A percentile compares a stretch with the other conserved stretches of the same genome.
Evolutionary conservation across 2,113 vertebrate species (phyloP).

Genomic region (Limnothrissa miodon): DNA sequence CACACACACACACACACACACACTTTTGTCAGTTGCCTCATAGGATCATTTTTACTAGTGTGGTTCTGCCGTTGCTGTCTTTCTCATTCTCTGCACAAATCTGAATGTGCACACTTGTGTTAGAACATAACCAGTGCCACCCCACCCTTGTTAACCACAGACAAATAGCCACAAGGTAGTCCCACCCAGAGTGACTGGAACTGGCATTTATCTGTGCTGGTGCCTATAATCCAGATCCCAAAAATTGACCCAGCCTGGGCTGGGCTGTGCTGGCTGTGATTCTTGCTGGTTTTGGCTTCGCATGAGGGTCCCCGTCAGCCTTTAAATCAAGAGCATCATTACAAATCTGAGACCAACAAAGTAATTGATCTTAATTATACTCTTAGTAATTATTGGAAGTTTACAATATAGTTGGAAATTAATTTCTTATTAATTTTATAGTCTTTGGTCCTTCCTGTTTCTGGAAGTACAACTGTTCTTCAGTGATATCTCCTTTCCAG

Average conservation of each 20-base stretch:
- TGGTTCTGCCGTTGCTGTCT: background rate
- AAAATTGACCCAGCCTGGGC: slow-evolving; percentile 11
- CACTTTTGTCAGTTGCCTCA: background rate
- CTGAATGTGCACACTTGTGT: slow-evolving; percentile 31
- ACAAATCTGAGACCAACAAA: too few relatives aligned
- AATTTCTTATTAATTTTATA: too few relatives aligned
- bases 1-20: background rate
- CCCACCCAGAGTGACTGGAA: slow-evolving; percentile 69
- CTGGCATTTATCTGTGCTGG: slow-evolving; percentile 56
- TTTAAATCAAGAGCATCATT: too few relatives aligned
- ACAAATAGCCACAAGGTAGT: slow-evolving; percentile 58
- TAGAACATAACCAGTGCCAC: slow-evolving; percentile 56
- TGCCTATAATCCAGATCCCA: slow-evolving; percentile 59
- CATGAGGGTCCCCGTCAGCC: background rate
- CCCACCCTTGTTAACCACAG: slow-evolving; percentile 62
- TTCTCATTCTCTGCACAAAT: slow-evolving; percentile 24
- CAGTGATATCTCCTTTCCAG: background rate
- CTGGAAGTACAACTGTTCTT: background rate
- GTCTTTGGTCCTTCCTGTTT: background rate
- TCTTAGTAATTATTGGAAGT: too few relatives aligned
- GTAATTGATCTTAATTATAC: too few relatives aligned
- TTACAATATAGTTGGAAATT: too few relatives aligned
- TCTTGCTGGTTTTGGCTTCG: slow-evolving; percentile 13
- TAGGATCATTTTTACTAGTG: too few relatives aligned
- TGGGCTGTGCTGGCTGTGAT: slow-evolving; percentile 39